These are phyloP conservation scores for Artibeus lituratus DNA, from an alignment of 2,797 vertebrate species.

Conservation along the genomic window DNA sequence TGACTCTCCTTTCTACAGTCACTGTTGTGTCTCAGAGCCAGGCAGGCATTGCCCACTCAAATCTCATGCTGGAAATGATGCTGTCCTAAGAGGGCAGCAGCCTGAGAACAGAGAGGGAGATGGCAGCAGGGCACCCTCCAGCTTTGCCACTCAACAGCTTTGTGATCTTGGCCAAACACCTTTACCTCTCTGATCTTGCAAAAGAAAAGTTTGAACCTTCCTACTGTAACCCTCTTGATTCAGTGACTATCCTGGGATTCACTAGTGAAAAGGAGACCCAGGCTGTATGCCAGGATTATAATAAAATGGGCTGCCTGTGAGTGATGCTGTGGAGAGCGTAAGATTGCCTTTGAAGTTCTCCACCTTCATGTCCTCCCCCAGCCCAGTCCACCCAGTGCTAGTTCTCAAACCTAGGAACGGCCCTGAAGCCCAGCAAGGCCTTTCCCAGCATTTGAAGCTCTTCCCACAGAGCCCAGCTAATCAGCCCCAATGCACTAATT, in stretches of 20 bases:
- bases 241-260: not conserved
- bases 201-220: not conserved
- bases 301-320: not conserved
- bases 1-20: not conserved
- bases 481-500: too few species aligned
- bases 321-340: rapidly evolving
- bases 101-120: not conserved
- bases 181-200: not conserved
- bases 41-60: not conserved
- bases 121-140: not conserved
- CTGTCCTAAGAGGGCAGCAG: not conserved
- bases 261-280: not conserved
- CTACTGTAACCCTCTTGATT: not conserved
- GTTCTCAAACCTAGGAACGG: not conserved
- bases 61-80: not conserved
- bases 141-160: not conserved
- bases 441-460: not conserved
- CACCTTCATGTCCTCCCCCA: not conserved
- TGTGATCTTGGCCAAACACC: not conserved
- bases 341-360: not conserved
- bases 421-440: not conserved
- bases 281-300: not conserved
- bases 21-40: not conserved
- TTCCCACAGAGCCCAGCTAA: not conserved
- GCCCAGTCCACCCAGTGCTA: too few species aligned